phyloP scores from a whole-genome alignment of 1,140 invertebrate genomes.

The Tenebrio molitor region DNA sequence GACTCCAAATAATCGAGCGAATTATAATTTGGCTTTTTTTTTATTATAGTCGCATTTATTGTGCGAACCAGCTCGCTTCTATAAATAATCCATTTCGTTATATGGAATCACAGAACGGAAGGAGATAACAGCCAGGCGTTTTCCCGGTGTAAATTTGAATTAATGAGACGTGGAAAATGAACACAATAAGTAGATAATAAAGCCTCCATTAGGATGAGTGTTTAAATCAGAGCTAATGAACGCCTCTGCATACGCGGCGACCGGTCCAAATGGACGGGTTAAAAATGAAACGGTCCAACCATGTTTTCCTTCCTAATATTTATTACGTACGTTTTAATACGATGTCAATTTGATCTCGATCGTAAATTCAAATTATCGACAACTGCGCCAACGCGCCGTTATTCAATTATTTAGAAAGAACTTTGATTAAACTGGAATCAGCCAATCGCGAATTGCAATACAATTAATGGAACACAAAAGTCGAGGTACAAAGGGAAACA shows the following conservation, averaged over 20 bases:
- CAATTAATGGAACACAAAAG: constrained; percentile 33
- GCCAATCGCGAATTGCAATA: constrained; percentile 30
- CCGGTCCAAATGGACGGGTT: constrained; percentile 21
- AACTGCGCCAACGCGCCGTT: constrained; percentile 33
- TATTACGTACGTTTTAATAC: constrained; percentile 31
- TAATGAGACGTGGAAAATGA: constrained; percentile 35
- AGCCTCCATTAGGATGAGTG: constrained; percentile 38
- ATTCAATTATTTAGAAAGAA: constrained; percentile 39
- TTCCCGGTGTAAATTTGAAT: constrained; percentile 32
- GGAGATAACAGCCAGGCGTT: constrained; percentile 25
- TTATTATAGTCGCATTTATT: constrained; percentile 2
- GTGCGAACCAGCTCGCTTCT: neutral
- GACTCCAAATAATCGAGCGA: too few species aligned
- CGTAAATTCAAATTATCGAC: constrained; percentile 38
- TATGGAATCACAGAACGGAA: constrained; percentile 25
- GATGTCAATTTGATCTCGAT: constrained; percentile 31
- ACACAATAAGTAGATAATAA: constrained; percentile 41
- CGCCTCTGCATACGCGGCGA: constrained; percentile 18
- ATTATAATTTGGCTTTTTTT: neutral
- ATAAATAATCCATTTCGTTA: constrained; percentile 25
- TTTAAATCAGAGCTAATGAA: constrained; percentile 36
- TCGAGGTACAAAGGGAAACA: constrained; percentile 13
- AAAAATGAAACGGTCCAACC: constrained; percentile 13
- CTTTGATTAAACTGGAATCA: constrained; percentile 34
- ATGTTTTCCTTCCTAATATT: constrained; percentile 27